These are phyloP conservation scores for Oceanodroma leucorhoa DNA, from an alignment of 2,797 vertebrate species.

Conservation along the genomic window DNA sequence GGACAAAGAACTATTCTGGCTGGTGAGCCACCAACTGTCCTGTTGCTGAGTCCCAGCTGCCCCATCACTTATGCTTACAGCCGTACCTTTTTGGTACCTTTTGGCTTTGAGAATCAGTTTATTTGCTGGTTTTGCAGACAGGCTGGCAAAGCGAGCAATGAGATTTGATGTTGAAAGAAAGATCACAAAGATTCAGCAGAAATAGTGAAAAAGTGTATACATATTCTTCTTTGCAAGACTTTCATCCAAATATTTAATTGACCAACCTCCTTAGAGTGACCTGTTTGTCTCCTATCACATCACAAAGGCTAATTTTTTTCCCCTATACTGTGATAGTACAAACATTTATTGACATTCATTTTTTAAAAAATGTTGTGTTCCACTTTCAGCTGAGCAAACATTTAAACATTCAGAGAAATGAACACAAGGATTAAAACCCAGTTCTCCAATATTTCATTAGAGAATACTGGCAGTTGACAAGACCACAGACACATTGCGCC, in stretches of 20 bases:
- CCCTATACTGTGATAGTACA: not conserved
- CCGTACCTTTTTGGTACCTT: rapidly evolving
- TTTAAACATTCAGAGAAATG: not conserved
- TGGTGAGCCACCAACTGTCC: not conserved
- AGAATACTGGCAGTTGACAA: not conserved
- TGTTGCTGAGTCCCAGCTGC: not conserved
- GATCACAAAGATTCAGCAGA: not conserved
- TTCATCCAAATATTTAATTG: not conserved
- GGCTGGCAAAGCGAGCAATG: not conserved
- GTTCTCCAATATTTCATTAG: not conserved
- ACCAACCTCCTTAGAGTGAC: not conserved
- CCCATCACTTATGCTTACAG: not conserved
- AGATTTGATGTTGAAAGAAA: not conserved
- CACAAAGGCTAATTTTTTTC: not conserved
- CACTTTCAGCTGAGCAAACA: not conserved
- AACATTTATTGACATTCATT: not conserved
- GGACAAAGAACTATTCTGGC: not conserved
- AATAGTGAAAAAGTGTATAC: not conserved
- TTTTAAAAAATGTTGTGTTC: not conserved
- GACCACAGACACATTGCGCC: not conserved
- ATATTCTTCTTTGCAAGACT: not conserved
- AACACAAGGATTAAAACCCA: not conserved
- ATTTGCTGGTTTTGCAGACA: not conserved
- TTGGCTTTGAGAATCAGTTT: not conserved
- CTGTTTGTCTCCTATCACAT: not conserved